A percentile compares a stretch with the other conserved stretches of the same genome.
phyloP scores from a whole-genome alignment of 1,140 invertebrate genomes.

The Carcinoscorpius rotundicauda region DNA sequence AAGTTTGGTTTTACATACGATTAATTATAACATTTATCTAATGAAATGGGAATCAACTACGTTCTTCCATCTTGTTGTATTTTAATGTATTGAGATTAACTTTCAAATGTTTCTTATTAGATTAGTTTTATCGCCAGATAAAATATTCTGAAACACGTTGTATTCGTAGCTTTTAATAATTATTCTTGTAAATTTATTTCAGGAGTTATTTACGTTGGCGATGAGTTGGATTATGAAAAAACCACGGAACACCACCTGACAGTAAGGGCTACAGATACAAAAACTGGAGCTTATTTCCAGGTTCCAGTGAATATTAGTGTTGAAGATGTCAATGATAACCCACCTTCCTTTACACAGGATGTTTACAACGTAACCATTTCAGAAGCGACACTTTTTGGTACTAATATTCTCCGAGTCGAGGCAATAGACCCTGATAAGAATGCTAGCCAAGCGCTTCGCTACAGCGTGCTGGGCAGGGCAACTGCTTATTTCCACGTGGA shows the following conservation, averaged over 20 bases:
- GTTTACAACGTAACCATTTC: constrained; percentile 70
- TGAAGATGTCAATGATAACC: constrained; percentile 79
- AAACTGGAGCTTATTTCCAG: constrained; percentile 68
- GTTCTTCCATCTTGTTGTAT: no score
- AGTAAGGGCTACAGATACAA: constrained; percentile 74
- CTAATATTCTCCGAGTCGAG: constrained; percentile 54
- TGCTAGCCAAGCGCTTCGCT: constrained; percentile 14
- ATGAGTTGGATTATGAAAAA: constrained; percentile 75
- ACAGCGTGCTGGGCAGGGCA: constrained; percentile 20
- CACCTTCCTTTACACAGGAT: constrained; percentile 64
- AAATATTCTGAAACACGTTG: no score
- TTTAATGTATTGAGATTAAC: no score
- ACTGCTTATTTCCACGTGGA: constrained; percentile 29
- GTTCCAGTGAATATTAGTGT: constrained; percentile 64
- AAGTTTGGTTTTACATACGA: no score
- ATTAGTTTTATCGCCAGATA: no score
- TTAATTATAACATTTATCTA: no score
- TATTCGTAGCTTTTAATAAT: no score
- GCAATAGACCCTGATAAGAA: constrained; percentile 70
- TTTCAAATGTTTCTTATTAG: no score
- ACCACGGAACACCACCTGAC: constrained; percentile 62
- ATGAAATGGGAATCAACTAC: no score
- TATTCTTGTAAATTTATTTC: constrained; percentile 4
- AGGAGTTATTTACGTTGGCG: constrained; percentile 74
- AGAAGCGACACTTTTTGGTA: constrained; percentile 66